A percentile compares a stretch with the other conserved stretches of the same genome.
These are phyloP conservation scores for Drosophila nr. perissopoda DNA, from an alignment of 2,888 invertebrate species.

Conservation along the genomic window DNA sequence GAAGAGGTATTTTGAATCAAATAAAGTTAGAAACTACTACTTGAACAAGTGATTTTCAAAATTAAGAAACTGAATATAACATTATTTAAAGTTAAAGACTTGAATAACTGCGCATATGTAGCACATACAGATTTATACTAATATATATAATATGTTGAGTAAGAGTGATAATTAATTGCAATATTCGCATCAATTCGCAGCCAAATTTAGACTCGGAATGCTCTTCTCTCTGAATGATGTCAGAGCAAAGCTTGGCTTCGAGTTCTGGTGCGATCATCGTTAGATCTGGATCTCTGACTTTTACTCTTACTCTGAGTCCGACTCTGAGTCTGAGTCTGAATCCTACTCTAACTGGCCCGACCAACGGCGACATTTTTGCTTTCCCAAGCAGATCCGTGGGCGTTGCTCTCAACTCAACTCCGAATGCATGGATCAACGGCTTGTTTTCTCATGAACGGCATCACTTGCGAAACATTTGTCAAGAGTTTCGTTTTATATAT, in stretches of 20 bases:
- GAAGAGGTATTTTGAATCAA: neutral
- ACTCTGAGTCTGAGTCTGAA: neutral
- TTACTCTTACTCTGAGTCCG: neutral
- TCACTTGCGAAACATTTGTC: constrained; percentile 35
- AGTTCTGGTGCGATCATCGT: constrained; percentile 37
- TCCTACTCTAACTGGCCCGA: neutral
- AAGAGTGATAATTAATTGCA: constrained; percentile 32
- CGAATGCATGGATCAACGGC: constrained; percentile 9
- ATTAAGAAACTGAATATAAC: neutral
- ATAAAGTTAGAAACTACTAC: neutral
- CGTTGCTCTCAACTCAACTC: constrained; percentile 18
- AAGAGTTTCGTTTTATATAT: constrained; percentile 13
- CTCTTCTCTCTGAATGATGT: constrained; percentile 38
- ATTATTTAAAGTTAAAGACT: neutral
- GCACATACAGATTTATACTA: neutral
- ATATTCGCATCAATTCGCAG: constrained; percentile 38
- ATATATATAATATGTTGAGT: neutral
- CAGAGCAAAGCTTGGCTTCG: constrained; percentile 38
- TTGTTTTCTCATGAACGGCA: constrained; percentile 19
- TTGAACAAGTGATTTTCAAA: neutral
- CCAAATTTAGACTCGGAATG: constrained; percentile 44
- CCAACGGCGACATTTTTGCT: constrained; percentile 33
- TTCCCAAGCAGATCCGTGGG: constrained; percentile 38
- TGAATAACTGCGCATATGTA: neutral
- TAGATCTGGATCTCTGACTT: constrained; percentile 32